These are phyloP conservation scores for Ia io DNA, from an alignment of 2,113 vertebrate genomes.

Conservation along the genomic window DNA sequence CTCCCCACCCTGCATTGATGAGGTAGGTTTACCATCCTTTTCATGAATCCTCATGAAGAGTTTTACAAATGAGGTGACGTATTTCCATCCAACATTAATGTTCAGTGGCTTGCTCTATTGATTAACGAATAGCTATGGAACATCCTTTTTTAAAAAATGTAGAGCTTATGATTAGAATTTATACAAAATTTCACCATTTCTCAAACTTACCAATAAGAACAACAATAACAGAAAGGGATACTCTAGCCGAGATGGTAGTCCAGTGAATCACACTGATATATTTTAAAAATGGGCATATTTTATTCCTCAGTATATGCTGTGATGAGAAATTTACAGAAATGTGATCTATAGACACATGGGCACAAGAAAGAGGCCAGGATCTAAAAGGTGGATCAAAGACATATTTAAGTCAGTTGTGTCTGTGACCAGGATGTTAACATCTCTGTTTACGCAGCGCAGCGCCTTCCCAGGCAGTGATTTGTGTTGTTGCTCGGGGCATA, in stretches of 20 bases:
- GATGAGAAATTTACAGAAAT: slow-evolving; percentile 18
- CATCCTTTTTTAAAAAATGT: not conserved
- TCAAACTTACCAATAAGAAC: not conserved
- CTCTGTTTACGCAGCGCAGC: not conserved
- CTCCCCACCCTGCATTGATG: not conserved
- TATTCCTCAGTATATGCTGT: not conserved
- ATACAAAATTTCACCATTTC: slow-evolving; percentile 15
- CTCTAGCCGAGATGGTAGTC: not conserved
- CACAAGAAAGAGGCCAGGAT: not conserved
- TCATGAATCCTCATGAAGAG: not conserved
- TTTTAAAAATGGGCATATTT: not conserved
- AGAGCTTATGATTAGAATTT: slow-evolving; percentile 3
- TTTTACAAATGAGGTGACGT: not conserved
- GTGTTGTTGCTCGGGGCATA: slow-evolving; percentile 38
- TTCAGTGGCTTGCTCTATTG: not conserved
- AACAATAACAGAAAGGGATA: not conserved
- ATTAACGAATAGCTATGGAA: slow-evolving; percentile 10
- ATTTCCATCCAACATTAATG: not conserved
- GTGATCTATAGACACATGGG: not conserved
- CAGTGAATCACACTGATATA: not conserved
- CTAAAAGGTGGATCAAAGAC: not conserved
- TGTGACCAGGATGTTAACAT: not conserved
- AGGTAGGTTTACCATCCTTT: not conserved
- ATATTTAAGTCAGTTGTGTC: not conserved
- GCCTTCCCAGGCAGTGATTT: not conserved